These are phyloP conservation scores for Acanthiza pusilla DNA, from an alignment of 2,797 vertebrate genomes.

Conservation along the genomic window DNA sequence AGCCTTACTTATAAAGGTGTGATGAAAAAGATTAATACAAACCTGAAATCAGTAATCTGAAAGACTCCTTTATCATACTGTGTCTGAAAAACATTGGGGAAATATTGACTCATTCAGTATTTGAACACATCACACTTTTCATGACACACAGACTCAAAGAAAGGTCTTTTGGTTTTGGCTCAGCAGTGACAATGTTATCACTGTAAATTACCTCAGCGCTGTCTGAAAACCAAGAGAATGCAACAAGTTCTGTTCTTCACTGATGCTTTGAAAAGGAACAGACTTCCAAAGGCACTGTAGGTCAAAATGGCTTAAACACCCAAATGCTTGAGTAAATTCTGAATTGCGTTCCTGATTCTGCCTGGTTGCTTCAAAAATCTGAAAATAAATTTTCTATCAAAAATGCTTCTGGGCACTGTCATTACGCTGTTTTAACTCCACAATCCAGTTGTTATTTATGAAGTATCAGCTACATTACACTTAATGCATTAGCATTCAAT, in stretches of 20 bases:
- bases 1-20: not conserved
- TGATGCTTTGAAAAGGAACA: not conserved
- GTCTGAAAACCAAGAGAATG: not conserved
- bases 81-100: not conserved
- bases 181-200: not conserved
- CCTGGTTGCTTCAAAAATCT: not conserved
- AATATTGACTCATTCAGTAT: constrained; percentile 11
- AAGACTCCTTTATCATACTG: not conserved
- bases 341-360: not conserved
- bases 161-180: not conserved
- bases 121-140: constrained; percentile 1
- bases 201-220: not conserved
- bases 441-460: not conserved
- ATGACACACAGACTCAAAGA: not conserved
- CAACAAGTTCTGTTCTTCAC: not conserved
- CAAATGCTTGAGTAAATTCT: not conserved
- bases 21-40: constrained; percentile 42
- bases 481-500: not conserved
- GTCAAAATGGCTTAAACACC: not conserved
- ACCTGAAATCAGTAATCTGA: constrained; percentile 18
- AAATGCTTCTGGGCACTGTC: not conserved
- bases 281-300: not conserved
- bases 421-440: not conserved
- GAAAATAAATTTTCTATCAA: not conserved
- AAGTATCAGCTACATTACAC: not conserved